These are phyloP conservation scores for Atta colombica DNA, from an alignment of 1,140 invertebrate species.

Conservation along the genomic window DNA sequence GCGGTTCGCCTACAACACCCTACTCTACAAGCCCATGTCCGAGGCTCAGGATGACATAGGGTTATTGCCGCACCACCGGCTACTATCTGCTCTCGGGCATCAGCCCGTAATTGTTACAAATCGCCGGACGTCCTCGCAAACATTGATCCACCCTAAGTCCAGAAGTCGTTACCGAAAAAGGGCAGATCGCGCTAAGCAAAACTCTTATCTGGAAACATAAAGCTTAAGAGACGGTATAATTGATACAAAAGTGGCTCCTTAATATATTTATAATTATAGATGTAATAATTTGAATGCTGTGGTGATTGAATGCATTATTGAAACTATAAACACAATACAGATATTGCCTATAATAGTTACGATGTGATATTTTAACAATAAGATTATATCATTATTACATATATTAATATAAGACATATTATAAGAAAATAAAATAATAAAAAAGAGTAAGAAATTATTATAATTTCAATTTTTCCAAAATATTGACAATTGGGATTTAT, in stretches of 20 bases:
- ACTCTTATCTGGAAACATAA: background rate
- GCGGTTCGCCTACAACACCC: constrained; percentile 61
- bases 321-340: background rate
- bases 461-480: background rate
- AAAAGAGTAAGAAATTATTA: background rate
- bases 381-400: too few relatives aligned
- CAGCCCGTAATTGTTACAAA: constrained; percentile 79
- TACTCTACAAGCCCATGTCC: constrained; percentile 67
- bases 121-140: constrained; percentile 69
- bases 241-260: constrained; percentile 7
- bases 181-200: background rate
- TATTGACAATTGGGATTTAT: background rate
- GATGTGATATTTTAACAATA: background rate
- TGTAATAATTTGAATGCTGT: background rate
- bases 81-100: constrained; percentile 67
- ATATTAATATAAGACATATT: background rate
- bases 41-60: constrained; percentile 75
- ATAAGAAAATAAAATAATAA: background rate
- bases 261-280: background rate
- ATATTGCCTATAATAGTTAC: background rate
- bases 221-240: constrained; percentile 26
- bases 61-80: constrained; percentile 73
- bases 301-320: background rate
- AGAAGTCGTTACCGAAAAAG: constrained; percentile 42
- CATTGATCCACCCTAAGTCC: constrained; percentile 65